phyloP scores from a whole-genome alignment of 2,797 vertebrate species.

The Sphaeramia orbicularis region DNA sequence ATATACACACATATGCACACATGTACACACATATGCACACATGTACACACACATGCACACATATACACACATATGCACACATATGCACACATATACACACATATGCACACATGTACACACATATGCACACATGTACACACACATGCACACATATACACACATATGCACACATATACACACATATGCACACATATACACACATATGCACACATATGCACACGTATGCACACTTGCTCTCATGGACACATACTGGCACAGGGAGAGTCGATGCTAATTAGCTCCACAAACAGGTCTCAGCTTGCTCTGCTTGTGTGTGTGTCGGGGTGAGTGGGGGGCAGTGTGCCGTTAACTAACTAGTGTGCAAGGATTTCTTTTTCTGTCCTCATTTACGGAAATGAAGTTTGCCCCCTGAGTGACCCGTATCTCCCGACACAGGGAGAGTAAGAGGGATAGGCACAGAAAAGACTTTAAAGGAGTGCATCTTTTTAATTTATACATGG shows the following conservation, averaged over 20 bases:
- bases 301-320: slow-evolving; percentile 55
- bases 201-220: no score
- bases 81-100: slow-evolving; percentile 14
- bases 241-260: slow-evolving; percentile 38
- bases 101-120: no score
- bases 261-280: slow-evolving; percentile 76
- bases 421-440: slow-evolving; percentile 56
- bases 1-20: neutral
- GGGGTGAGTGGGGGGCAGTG: slow-evolving; percentile 63
- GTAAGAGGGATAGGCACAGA: slow-evolving; percentile 11
- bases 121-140: no score
- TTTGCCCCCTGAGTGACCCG: slow-evolving; percentile 71
- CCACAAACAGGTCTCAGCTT: slow-evolving; percentile 67
- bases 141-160: slow-evolving; percentile 22
- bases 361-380: slow-evolving; percentile 78
- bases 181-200: no score
- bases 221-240: neutral
- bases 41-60: no score
- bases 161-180: slow-evolving; percentile 14
- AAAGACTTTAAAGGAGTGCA: slow-evolving; percentile 17
- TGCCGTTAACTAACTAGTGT: slow-evolving; percentile 69
- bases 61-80: slow-evolving; percentile 20
- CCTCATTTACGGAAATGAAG: slow-evolving; percentile 83
- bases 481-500: slow-evolving; percentile 41
- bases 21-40: no score